Evolutionary conservation across 2,797 vertebrate genomes (phyloP), one percentile per base, ranked within the genome.

Genomic region (Hybognathus amarus): DNA sequence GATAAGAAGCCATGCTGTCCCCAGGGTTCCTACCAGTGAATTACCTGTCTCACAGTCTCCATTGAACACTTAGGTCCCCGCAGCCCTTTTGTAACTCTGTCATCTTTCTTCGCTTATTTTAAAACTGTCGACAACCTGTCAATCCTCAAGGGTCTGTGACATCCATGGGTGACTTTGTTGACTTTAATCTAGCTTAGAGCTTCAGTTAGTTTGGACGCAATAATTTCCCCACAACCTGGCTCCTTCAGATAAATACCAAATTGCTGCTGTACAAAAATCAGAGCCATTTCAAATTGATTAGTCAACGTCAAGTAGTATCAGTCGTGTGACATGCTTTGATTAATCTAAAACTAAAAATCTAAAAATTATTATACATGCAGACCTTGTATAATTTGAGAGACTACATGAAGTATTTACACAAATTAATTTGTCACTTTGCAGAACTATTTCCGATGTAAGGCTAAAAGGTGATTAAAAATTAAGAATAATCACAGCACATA

Each of bases 61-160:
- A 85, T 36, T 68, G 73, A 82, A 83, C 80, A 71, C 80, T 61
- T 30, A 68, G 80, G 36, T 83, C 75, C 77, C 67, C 52, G 36
- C 54, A 85, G 70, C 63, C 78, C 82, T 79, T 85, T 80, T 85
- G 79, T 82, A 87, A 82, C 67, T 56, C 85, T 87, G 74, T 69
- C 83, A 79, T 83, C 80, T 47, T 77, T 80, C 61, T 76, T 74
- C 71, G 24, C 74, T 85, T 86, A 85, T 80, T 71, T 85, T 54
- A 80, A 85, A 86, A 74, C 85, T 86, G 82, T 80, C 73, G 78
- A 87, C 82, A 84, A 59, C 77, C 47, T 80, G 82, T 83, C 67
- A 86, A 64, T 84, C 74, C 69, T 67, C 54, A 79, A 61, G 70
- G 71, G 59, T 71, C 50, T 59, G 38, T 61, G 61, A 15, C 59